Base-by-base conservation (phyloP, 2,113 vertebrate genomes). In the Apteryx owenii region DNA sequence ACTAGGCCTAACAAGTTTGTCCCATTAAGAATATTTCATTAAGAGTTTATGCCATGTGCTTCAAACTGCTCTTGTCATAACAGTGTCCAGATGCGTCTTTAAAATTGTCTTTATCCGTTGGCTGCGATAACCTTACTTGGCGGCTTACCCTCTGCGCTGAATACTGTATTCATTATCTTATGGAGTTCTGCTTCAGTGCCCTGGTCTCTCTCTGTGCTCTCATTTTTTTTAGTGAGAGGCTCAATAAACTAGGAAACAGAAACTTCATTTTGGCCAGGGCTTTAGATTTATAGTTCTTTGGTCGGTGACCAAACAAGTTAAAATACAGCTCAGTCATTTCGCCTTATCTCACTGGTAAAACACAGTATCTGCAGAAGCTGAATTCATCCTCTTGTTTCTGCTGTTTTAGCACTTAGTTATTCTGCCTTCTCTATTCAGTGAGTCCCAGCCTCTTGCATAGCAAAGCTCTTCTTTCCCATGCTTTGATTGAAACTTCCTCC, bases 401-500 rank as follows among this genome's bases (percentile, higher is more conserved):
- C 68, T 88, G 64, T 15, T 83, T 88, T 70, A 77, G 79, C 51
- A 5, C 12, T 25, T 87, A 11, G 1, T 92, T 89, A 61, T 90
- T 93, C 28, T 90, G 88, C 61, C 22, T 80, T 50, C 60, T 56
- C 88, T 81, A 81, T 90, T 94, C 81, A 96, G 1, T 10, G 18
- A 5, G 1, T 31, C 93, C 79, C 92, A 88, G 44, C n/a, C 38
- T 69, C 81, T 85, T 21, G 60, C 66, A 51, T 89, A 85, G 84
- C 61, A 71, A 79, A 88, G 64, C 4, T 82, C 72, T 36, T 85
- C 87, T 94, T 96, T 97, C 93, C 93, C 95, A 95, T 78, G 94
- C 91, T 95, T 95, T 97, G 89, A 97, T 93, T 95, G 94, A 95
- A 95, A 44, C 88, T 96, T 94, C 93, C 89, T 95, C 71, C 42